Evolutionary conservation across 2,888 invertebrate species (phyloP), one percentile per base, ranked within the genome.

Genomic region (Mesochorus sp.): DNA sequence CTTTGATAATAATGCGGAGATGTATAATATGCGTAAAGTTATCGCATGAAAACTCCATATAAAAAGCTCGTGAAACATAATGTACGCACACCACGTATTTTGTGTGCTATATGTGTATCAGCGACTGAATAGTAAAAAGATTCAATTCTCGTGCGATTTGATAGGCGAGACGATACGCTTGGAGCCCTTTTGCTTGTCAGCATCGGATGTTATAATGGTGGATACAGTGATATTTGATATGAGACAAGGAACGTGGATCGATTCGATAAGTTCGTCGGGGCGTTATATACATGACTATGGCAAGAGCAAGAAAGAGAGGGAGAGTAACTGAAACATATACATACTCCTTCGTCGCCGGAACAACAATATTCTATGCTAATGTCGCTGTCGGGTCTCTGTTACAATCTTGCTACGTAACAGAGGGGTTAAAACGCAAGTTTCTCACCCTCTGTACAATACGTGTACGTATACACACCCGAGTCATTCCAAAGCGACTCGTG

Each of bases 331-430:
- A 66, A 70, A 71, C 75, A 59, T 76, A 66, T 77, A 74, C 74
- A 68, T 73, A 19, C 70, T 80, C 77, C 82, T 66, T 51, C 64
- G 67, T 75, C 75, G 57, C 61, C 73, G 49, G 70, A 76, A 72
- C 71, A 83, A 86, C 87, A 85, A 86, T 85, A 83, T 81, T 81
- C 82, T 83, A 86, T 87, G 87, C 86, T 87, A 87, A 87, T 87
- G 81, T 80, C 81, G 57, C 74, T 66, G 70, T 70, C 66, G 66
- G 61, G 31, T 70, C 82, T 80, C 81, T 72, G 85, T 87, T 86
- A 87, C 85, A 83, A 86, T 86, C 85, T 86, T 83, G 80, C 82
- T 81, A 81, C 80, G 80, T 79, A 80, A 80, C 80, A 68, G 73
- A 80, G 61, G 76, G 73, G 53, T 51, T 64, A 12, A 79, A 79